Percentiles rank a stretch among this genome's conserved stretches.
Evolutionary conservation across 1,140 invertebrate species (phyloP).

Genomic region (Zaprionus vittiger): DNA sequence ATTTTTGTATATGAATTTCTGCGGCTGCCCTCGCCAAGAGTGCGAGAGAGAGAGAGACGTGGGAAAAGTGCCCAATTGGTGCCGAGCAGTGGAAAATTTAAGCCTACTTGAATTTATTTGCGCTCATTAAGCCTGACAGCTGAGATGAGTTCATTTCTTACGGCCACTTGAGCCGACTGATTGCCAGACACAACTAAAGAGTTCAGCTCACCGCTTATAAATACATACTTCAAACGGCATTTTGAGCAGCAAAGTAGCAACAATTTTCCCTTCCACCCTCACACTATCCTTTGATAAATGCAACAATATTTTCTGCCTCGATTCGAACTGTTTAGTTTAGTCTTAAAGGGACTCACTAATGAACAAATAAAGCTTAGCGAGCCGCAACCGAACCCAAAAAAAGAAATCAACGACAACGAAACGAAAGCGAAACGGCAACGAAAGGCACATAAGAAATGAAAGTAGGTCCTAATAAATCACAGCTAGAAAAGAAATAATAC

Average conservation of each 20-base stretch:
- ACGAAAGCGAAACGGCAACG: slow-evolving; percentile 15
- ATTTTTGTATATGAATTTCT: slow-evolving; percentile 76
- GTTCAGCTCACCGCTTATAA: slow-evolving; percentile 36
- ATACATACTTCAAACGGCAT: slow-evolving; percentile 23
- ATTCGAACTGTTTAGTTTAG: not conserved
- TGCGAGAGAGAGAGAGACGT: slow-evolving; percentile 7
- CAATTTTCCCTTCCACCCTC: slow-evolving; percentile 4
- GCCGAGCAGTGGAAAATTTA: slow-evolving; percentile 64
- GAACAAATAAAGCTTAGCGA: slow-evolving; percentile 79
- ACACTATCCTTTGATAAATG: not conserved
- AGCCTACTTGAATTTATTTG: slow-evolving; percentile 82
- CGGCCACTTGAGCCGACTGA: slow-evolving; percentile 35
- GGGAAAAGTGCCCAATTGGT: slow-evolving; percentile 55
- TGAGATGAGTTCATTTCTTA: slow-evolving; percentile 70
- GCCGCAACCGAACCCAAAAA: slow-evolving; percentile 28
- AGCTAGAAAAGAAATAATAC: slow-evolving; percentile 63
- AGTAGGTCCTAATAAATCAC: slow-evolving; percentile 70
- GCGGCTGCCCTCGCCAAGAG: slow-evolving; percentile 29
- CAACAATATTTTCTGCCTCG: slow-evolving; percentile 51
- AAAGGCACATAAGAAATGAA: slow-evolving; percentile 18
- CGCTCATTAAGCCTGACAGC: slow-evolving; percentile 75
- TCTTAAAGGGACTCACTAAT: slow-evolving; percentile 63
- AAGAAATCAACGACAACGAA: slow-evolving; percentile 15
- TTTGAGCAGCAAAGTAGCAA: slow-evolving; percentile 11
- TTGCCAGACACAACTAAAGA: slow-evolving; percentile 45